Base-by-base conservation (phyloP, 2,113 vertebrate genomes). In the Acrocephalus kingi region DNA sequence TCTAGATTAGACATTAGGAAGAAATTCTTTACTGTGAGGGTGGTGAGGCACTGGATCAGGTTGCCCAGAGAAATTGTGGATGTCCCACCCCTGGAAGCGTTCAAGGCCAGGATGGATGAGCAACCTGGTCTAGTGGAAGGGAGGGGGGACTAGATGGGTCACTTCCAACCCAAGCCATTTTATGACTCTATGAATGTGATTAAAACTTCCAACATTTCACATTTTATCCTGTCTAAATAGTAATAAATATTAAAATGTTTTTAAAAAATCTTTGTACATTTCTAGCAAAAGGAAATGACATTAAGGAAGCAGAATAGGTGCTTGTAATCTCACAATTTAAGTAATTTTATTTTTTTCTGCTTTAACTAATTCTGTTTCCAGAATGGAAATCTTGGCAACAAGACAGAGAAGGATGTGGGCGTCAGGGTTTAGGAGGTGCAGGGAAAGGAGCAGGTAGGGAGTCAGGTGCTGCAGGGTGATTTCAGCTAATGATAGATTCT, bases 401-500 rank as follows among this genome's bases (percentile, higher is more conserved):
- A 98, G 98, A 86, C 96, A 98, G 54, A 99, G 96, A 80, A 99
- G 81, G 43, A 98, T 93, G 81, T 98, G 98, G 41, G 97, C 95
- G 1, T 98, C 96, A 5, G 96, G 73, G 12, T 97, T 97, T 52
- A 98, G 97, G 86, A 99, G 96, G 51, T 98, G 98, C 43, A 99
- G 97, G 35, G 98, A 97, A 49, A 98, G 94, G 62, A 99, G 87
- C 21, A 99, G 98, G 77, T 98, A 97, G 10, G 97, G 95, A 10
- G 85, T 97, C 87, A 99, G 86, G 92, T 95, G 98, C 11, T 97
- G 96, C 61, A 99, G 98, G 1, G 96, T 98, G 51, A 96, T 95
- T 96, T 99, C 98, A 0, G 98, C 98, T 83, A 99, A 95, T 33
- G 98, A 81, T 25, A 98, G 95, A 96, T 99, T 99, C 81, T 99